Evolutionary conservation across 2,797 vertebrate species (phyloP).

Genomic region (Anomalospiza imberbis): DNA sequence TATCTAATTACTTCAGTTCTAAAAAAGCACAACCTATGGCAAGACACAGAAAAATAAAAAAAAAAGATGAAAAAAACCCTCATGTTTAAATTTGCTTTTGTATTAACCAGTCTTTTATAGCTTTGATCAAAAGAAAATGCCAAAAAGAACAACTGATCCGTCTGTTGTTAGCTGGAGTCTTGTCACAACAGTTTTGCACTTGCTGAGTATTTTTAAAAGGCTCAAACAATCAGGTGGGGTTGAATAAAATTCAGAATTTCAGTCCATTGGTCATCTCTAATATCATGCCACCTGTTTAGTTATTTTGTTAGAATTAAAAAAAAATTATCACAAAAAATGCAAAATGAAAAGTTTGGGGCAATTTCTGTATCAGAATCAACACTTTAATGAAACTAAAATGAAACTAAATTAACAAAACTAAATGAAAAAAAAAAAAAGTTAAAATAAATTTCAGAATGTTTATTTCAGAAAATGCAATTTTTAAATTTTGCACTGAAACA

Average conservation of each 20-base stretch:
- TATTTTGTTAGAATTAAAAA: background rate
- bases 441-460: background rate
- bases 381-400: background rate
- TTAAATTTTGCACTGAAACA: background rate
- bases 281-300: background rate
- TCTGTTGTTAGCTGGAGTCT: background rate
- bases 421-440: background rate
- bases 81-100: background rate
- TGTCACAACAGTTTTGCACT: background rate
- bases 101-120: background rate
- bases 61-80: rapidly evolving
- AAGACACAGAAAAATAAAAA: background rate
- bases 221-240: background rate
- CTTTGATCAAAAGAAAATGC: background rate
- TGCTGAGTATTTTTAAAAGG: background rate
- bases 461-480: background rate
- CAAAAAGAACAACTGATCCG: background rate
- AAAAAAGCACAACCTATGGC: background rate
- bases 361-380: background rate
- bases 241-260: background rate
- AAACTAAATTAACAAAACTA: background rate
- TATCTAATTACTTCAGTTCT: background rate
- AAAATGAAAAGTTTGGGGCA: background rate
- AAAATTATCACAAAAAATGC: background rate
- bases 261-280: rapidly evolving